Evolutionary conservation across 2,797 vertebrate species (phyloP).

Genomic region (Bothrops alternatus): DNA sequence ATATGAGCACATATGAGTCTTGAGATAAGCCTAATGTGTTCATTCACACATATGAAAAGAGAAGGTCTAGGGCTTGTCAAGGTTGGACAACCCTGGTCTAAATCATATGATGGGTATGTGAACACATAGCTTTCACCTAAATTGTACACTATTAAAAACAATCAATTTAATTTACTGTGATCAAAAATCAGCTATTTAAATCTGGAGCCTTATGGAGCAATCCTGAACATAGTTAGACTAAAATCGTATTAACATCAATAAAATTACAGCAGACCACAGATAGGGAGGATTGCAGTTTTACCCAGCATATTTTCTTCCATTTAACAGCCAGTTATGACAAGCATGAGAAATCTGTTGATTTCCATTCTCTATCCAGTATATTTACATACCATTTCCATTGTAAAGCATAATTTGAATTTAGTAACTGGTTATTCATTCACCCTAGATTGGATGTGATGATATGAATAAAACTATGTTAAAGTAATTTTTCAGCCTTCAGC

Average conservation of each 20-base stretch:
- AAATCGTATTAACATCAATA: background rate
- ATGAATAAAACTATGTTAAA: background rate
- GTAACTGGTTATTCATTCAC: background rate
- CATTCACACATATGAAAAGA: background rate
- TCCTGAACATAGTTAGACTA: background rate
- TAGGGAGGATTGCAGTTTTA: background rate
- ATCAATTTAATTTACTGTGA: background rate
- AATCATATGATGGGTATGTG: background rate
- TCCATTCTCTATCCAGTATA: background rate
- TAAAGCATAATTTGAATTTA: background rate
- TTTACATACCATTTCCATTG: background rate
- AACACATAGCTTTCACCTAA: background rate
- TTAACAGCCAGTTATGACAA: background rate
- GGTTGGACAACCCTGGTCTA: background rate
- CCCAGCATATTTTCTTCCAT: background rate
- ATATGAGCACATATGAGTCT: background rate
- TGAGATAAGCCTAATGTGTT: background rate
- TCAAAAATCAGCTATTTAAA: background rate
- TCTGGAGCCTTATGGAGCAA: background rate
- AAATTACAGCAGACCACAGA: background rate
- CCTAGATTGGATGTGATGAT: background rate
- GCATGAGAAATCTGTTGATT: background rate
- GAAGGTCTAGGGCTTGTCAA: background rate
- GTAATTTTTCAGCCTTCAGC: slow-evolving; percentile 24
- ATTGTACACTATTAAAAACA: background rate